A percentile compares a stretch with the other conserved stretches of the same genome.
Evolutionary conservation across 1,140 invertebrate species (phyloP).

Genomic region (Atta colombica): DNA sequence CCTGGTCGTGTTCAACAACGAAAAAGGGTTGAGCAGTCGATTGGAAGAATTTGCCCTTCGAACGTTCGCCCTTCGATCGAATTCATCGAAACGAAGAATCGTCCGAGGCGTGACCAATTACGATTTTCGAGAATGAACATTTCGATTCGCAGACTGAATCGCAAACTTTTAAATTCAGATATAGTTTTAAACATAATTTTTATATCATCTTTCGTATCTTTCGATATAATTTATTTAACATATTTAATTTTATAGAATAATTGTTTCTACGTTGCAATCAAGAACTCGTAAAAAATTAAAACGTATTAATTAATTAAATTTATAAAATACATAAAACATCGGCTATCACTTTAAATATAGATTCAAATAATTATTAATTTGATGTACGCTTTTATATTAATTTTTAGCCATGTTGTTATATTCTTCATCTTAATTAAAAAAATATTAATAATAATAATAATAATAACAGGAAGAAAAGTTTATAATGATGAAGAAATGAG

Average conservation of each 20-base stretch:
- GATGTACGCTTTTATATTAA: no score
- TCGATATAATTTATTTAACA: not conserved
- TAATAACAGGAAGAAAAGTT: no score
- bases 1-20: slow-evolving; percentile 77
- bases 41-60: slow-evolving; percentile 64
- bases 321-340: no score
- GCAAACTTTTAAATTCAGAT: not conserved
- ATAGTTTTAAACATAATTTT: not conserved
- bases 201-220: not conserved
- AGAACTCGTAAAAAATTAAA: not conserved
- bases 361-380: no score
- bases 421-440: no score
- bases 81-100: slow-evolving; percentile 77
- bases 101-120: slow-evolving; percentile 43
- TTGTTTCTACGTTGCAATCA: not conserved
- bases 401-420: no score
- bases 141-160: slow-evolving; percentile 5
- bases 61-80: slow-evolving; percentile 44
- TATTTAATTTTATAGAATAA: not conserved
- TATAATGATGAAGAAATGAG: no score
- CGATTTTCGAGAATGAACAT: not conserved
- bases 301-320: no score
- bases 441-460: no score
- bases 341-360: no score
- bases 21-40: slow-evolving; percentile 78